Evolutionary conservation across 2,888 invertebrate genomes (phyloP).

Genomic region (Stenchaetothrips biformis): DNA sequence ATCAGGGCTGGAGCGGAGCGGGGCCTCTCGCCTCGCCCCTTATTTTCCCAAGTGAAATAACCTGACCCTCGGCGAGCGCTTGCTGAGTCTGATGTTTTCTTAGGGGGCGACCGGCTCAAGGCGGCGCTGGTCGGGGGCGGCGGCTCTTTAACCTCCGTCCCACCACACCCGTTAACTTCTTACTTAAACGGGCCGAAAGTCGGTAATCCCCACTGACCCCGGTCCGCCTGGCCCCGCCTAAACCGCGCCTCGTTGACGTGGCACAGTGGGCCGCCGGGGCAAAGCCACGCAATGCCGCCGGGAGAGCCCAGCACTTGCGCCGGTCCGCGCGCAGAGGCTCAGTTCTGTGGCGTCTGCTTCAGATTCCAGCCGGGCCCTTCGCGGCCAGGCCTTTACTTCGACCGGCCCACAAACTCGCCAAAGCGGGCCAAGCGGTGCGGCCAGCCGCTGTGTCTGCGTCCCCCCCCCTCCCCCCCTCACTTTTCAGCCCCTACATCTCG

Average conservation of each 20-base stretch:
- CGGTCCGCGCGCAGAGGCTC: too few relatives aligned
- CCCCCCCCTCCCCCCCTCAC: neutral
- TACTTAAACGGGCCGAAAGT: conserved; percentile 7
- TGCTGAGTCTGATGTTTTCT: too few relatives aligned
- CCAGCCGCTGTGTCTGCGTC: neutral
- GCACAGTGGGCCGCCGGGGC: too few relatives aligned
- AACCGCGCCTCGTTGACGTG: too few relatives aligned
- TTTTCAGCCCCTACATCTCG: too few relatives aligned
- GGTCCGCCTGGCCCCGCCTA: too few relatives aligned
- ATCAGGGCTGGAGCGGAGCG: too few relatives aligned
- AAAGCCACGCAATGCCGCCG: too few relatives aligned
- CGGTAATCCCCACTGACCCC: conserved; percentile 11
- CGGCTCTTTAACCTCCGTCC: neutral
- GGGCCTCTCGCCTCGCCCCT: conserved; percentile 1
- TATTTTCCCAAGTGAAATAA: conserved; percentile 1
- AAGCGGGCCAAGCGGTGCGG: neutral
- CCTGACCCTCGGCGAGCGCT: neutral
- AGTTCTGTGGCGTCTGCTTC: too few relatives aligned
- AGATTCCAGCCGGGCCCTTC: neutral
- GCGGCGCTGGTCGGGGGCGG: too few relatives aligned
- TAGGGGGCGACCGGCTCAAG: too few relatives aligned
- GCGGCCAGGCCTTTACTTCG: neutral
- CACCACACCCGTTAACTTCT: conserved; percentile 10
- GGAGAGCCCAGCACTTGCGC: too few relatives aligned
- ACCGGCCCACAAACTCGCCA: neutral